Percentiles rank a stretch among this genome's conserved stretches.
Evolutionary conservation across 2,888 invertebrate species (phyloP).

Genomic region (Tiliacea citrago): DNA sequence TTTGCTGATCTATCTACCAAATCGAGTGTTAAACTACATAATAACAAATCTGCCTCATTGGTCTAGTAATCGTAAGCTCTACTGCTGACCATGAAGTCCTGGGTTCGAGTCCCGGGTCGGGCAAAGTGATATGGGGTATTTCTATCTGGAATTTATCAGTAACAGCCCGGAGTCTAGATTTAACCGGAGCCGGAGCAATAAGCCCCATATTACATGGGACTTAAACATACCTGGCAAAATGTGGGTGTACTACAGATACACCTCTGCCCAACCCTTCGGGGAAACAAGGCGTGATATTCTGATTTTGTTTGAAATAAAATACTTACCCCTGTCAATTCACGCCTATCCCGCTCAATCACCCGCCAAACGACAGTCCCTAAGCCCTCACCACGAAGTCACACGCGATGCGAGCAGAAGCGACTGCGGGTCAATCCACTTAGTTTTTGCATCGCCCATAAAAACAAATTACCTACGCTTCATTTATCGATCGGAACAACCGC

Average conservation of each 20-base stretch:
- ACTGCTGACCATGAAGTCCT: too few relatives aligned
- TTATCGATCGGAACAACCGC: constrained; percentile 86
- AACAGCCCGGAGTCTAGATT: too few relatives aligned
- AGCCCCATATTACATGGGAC: too few relatives aligned
- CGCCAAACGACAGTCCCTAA: constrained; percentile 52
- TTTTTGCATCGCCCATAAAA: constrained; percentile 88
- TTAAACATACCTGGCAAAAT: too few relatives aligned
- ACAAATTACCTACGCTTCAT: constrained; percentile 87
- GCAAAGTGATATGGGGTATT: too few relatives aligned
- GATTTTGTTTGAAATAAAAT: neutral
- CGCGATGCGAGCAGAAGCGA: constrained; percentile 82
- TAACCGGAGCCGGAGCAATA: too few relatives aligned
- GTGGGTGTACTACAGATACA: too few relatives aligned
- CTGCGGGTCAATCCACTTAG: constrained; percentile 88
- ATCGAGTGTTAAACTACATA: neutral
- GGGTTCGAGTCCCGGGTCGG: too few relatives aligned
- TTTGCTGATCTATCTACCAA: neutral
- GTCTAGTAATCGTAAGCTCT: too few relatives aligned
- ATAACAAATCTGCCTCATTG: neutral
- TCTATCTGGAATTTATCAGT: too few relatives aligned
- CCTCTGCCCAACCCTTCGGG: too few relatives aligned
- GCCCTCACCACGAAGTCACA: constrained; percentile 74
- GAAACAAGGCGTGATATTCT: too few relatives aligned
- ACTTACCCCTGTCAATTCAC: neutral
- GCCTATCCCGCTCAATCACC: constrained; percentile 20